Base-by-base conservation (phyloP, 1,140 invertebrate species). In the Prorops nasuta region DNA sequence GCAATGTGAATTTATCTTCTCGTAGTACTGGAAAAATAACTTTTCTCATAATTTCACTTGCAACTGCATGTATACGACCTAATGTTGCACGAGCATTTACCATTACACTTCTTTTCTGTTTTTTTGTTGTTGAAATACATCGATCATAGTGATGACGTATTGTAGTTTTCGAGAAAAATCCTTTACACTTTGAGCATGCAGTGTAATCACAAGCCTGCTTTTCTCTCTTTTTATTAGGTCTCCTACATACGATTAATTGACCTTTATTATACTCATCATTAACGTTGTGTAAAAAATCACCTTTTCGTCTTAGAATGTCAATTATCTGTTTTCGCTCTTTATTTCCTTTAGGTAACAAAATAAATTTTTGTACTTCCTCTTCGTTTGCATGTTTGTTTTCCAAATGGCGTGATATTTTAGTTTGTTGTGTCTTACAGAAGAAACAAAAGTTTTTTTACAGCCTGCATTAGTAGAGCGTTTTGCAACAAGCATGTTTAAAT, bases 401-500 rank as follows among this genome's bases (percentile, higher is more conserved):
- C 19, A 59, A 31, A 36, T 64, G 61, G 3, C 57, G 39, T 10
- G 22, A 32, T 9, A 63, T 18, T 38, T 60, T 57, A 0, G 34
- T 20, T 32, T 50, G 22, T 1, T 55, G 28, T 51, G 44, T 57
- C 15, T 58, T 42, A 24, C 57, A 60, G 44, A 50, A 63, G 0
- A 51, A 17, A 31, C 61, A 60, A 40, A 53, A 58, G 34, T 60
- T n/a, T 54, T 54, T 51, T 44, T 60, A 60, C 3, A 16, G 19
- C 19, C n/a, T n/a, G n/a, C n/a, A n/a, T 24, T 16, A 20, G 34
- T 45, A 24, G 35, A 10, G n/a, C 24, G 24, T 7, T 21, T 42
- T 24, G 3, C 7, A n/a, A 42, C 36, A 10, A 51, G 35, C 31
- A 51, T 32, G 9, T 21, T 15, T 51, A 18, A 8, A 20, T 51